phyloP scores from a whole-genome alignment of 2,113 vertebrate genomes.

The Poecile atricapillus region DNA sequence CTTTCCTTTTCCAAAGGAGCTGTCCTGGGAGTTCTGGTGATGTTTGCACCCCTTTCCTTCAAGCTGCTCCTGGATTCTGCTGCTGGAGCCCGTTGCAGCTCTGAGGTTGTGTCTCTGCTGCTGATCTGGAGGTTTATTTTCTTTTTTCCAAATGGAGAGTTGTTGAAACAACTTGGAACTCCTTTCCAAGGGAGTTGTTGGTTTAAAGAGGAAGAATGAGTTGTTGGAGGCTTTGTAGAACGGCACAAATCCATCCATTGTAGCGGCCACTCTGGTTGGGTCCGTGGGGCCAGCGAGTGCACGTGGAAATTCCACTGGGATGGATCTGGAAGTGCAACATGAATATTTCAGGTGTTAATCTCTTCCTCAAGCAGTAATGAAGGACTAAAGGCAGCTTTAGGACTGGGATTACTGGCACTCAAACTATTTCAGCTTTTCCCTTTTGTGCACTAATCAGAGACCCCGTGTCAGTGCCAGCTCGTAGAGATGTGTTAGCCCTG shows the following conservation, averaged over 20 bases:
- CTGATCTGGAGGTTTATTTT: background rate
- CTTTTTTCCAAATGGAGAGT: background rate
- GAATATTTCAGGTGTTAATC: background rate
- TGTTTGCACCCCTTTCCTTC: background rate
- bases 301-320: background rate
- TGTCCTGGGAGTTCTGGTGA: background rate
- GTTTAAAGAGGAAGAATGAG: background rate
- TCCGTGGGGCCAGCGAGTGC: background rate
- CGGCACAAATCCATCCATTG: rapidly evolving
- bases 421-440: background rate
- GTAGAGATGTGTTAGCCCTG: background rate
- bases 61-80: background rate
- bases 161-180: background rate
- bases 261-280: rapidly evolving
- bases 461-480: background rate
- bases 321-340: background rate
- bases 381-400: background rate
- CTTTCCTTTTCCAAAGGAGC: background rate
- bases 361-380: background rate
- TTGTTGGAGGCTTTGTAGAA: rapidly evolving
- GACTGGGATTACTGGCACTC: background rate
- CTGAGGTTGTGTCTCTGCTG: background rate
- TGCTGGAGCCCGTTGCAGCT: background rate
- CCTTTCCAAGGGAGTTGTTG: background rate
- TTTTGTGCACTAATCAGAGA: background rate